Evolutionary conservation across 35 echinoderm and acorn worm genomes (phyloP).

Genomic region (Hemicentrotus pulcherrimus): DNA sequence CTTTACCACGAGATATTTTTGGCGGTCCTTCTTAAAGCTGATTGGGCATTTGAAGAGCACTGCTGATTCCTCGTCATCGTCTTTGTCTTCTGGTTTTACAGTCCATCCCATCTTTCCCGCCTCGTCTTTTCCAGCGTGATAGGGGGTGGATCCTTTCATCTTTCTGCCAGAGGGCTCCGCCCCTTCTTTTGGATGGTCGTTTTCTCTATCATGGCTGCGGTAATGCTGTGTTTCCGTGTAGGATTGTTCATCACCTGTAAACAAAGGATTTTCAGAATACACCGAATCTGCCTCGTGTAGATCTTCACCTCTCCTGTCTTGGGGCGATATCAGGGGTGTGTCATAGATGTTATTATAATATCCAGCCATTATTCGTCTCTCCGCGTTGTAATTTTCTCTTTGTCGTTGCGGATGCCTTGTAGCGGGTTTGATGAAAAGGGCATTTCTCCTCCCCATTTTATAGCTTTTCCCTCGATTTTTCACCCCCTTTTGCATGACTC

Average conservation of each 20-base stretch:
- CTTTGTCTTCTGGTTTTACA: background rate
- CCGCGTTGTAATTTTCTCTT: no score
- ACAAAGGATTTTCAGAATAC: constrained; percentile 17
- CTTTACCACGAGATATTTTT: background rate
- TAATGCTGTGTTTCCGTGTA: background rate
- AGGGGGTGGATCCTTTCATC: background rate
- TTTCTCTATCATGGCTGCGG: background rate
- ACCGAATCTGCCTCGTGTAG: no score
- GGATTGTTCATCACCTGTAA: background rate
- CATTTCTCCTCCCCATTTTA: background rate
- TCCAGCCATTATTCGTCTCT: background rate
- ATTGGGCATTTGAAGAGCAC: background rate
- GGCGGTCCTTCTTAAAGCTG: background rate
- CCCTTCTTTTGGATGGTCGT: background rate
- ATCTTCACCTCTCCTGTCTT: background rate
- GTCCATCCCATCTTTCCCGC: background rate
- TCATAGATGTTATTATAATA: constrained; percentile 25
- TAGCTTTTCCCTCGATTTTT: background rate
- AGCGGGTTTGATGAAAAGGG: no score
- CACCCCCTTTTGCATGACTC: background rate
- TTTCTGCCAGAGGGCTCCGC: background rate
- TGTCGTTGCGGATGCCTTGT: no score
- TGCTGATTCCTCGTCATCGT: background rate
- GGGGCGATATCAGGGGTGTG: background rate
- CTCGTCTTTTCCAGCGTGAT: background rate